Base-by-base conservation (phyloP, 1,140 invertebrate species). In the Drosophila lowei region DNA sequence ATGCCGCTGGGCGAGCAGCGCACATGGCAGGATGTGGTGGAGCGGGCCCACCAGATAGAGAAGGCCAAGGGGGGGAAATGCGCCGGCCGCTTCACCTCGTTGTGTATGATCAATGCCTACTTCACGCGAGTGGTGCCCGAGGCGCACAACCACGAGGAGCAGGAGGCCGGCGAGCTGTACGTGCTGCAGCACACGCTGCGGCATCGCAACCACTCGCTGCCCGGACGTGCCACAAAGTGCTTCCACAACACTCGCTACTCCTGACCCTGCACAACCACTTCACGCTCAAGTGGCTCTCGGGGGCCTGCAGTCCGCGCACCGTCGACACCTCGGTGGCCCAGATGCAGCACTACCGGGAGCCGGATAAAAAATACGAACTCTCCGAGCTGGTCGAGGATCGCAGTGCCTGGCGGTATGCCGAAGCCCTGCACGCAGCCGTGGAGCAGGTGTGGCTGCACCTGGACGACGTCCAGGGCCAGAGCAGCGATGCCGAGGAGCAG, bases 1-100 rank as follows among this genome's bases (percentile, higher is more conserved):
- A 95, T 97, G 94, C 89, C 89, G 2, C 28, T 71, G 15, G 76
- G 71, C 5, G 50, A 71, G 0, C 11, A 53, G 2, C 67, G 95
- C 94, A 4, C 90, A 94, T 55, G 92, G 89, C 62, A 75, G 3
- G 59, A 86, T n/a, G 13, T 90, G n/a, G 13, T 89, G 6, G 23
- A 79, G 1, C n/a, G 18, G 0, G 23, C 52, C 0, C 9, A 38
- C 3, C 13, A 15, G 3, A 4, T 13, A 50, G 54, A 38, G 8
- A 15, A 7, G 11, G 3, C 30, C 1, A 60, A 54, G 15, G 18
- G 6, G 0, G 25, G 41, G 15, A 72, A 54, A 3, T 88, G 81
- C 15, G 30, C 63, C 2, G 49, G 59, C 0, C 65, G 72, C 0
- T 77, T 62, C 41, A 64, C 65, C 0, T 52, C 62, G 1, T n/a